These are phyloP conservation scores for Calidris pygmaea DNA, from an alignment of 2,113 vertebrate species.

Conservation along the genomic window DNA sequence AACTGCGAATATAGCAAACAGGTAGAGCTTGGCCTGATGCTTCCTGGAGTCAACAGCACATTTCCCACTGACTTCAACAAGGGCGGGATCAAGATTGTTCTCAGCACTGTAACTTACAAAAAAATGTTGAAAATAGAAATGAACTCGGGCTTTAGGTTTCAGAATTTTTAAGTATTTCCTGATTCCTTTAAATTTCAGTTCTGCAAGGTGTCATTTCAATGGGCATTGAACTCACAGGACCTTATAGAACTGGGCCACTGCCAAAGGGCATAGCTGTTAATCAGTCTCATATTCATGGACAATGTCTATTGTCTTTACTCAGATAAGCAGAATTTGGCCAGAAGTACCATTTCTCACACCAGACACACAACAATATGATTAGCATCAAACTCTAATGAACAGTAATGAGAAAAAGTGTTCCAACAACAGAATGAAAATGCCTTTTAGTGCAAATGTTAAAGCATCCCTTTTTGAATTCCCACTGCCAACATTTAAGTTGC, in stretches of 20 bases:
- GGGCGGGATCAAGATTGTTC: background rate
- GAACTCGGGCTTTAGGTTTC: background rate
- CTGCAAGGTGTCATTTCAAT: background rate
- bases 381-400: conserved; percentile 46
- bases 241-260: background rate
- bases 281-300: background rate
- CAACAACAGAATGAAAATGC: conserved; percentile 39
- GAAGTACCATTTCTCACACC: conserved; percentile 20
- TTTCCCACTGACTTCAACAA: background rate
- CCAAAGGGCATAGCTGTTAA: conserved; percentile 15
- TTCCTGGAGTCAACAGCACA: background rate
- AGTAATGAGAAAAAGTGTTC: conserved; percentile 48
- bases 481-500: conserved; percentile 17
- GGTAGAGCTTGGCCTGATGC: background rate
- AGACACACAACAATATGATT: conserved; percentile 16
- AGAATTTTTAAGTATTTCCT: background rate
- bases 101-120: background rate
- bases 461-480: background rate
- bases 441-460: conserved; percentile 28
- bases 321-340: conserved; percentile 41
- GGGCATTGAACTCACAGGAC: background rate
- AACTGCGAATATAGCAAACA: background rate
- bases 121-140: background rate
- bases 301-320: conserved; percentile 28
- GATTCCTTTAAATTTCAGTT: background rate